Conservation (phyloP, 2,888 invertebrate genomes). For the Leucozona laternaria region DNA sequence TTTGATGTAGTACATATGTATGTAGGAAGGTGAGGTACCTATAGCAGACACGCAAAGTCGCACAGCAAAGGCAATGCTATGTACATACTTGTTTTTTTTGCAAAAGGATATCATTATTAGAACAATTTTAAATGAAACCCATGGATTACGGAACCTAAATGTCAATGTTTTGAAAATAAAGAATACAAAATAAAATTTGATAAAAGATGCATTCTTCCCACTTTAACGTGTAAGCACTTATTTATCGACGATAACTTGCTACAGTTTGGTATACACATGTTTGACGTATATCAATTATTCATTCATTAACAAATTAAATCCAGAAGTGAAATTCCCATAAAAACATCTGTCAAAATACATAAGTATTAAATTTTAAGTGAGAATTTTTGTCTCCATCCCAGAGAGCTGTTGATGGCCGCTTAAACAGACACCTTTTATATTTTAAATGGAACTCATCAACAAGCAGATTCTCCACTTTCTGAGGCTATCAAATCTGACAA, state of each 20-base stretch:
- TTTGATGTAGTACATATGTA: constrained; percentile 36
- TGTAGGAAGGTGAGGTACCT: too few relatives aligned
- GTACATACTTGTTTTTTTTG: neutral
- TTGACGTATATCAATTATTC: neutral
- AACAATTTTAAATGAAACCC: constrained; percentile 30
- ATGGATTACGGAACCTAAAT: neutral
- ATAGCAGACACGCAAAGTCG: constrained; percentile 23
- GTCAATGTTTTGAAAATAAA: neutral
- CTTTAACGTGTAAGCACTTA: too few relatives aligned
- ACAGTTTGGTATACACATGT: too few relatives aligned
- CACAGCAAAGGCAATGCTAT: neutral
- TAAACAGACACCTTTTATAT: constrained; percentile 23
- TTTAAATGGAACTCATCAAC: constrained; percentile 43
- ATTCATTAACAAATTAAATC: neutral
- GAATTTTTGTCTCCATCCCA: neutral
- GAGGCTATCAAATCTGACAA: constrained; percentile 40
- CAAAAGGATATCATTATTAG: constrained; percentile 33
- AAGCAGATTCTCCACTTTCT: constrained; percentile 35
- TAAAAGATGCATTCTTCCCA: too few relatives aligned
- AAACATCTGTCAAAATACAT: constrained; percentile 3
- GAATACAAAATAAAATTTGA: neutral
- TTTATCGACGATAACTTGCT: too few relatives aligned
- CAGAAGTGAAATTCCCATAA: neutral
- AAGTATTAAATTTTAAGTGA: neutral
- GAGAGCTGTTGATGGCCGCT: neutral